phyloP scores from a whole-genome alignment of 2,113 vertebrate genomes.

The Colistium nudipinnis region DNA sequence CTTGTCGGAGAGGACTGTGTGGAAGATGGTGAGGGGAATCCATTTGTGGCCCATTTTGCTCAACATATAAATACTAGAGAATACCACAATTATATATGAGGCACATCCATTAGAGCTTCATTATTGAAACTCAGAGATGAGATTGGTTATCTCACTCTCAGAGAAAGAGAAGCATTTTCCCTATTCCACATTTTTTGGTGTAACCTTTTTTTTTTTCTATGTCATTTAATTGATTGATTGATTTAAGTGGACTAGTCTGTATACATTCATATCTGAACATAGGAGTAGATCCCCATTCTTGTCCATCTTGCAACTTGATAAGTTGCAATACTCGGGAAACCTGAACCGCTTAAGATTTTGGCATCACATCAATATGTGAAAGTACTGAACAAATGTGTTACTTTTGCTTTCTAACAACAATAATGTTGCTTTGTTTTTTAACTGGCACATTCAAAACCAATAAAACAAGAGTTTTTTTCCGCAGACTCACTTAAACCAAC shows the following conservation, averaged over 20 bases:
- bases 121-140: neutral
- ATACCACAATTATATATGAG: neutral
- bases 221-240: too few species aligned
- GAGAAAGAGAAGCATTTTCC: too few species aligned
- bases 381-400: neutral
- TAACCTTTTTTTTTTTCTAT: neutral
- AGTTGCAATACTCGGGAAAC: conserved; percentile 4
- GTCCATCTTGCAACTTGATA: neutral
- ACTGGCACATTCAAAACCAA: conserved; percentile 24
- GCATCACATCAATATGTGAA: conserved; percentile 14
- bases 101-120: neutral
- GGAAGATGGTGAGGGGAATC: conserved; percentile 11
- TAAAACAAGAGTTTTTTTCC: conserved; percentile 9
- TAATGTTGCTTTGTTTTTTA: conserved; percentile 7
- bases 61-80: neutral
- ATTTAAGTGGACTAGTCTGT: too few species aligned
- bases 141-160: neutral
- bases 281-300: neutral
- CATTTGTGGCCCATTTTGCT: neutral
- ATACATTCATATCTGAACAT: too few species aligned
- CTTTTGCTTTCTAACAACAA: neutral
- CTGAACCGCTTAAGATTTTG: too few species aligned
- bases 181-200: too few species aligned
- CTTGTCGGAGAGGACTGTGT: conserved; percentile 13
- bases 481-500: conserved; percentile 41